Base-by-base conservation (phyloP, 35 echinoderm and acorn worm species). In the Heliocidaris tuberculata region DNA sequence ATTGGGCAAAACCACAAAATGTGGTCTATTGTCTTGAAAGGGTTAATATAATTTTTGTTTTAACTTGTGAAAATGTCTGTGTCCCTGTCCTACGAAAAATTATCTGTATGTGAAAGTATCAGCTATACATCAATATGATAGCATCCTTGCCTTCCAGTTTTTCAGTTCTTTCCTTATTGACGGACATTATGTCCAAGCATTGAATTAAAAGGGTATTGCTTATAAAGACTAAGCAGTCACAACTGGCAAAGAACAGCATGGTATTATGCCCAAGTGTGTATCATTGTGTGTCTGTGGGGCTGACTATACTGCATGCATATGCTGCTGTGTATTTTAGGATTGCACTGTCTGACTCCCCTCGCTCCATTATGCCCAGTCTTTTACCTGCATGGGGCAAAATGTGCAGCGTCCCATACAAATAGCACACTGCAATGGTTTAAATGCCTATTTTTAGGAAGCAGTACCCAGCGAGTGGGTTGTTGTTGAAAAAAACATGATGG, bases 361-460 rank as follows among this genome's bases (percentile, higher is more conserved):
- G 7, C 65, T 78, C 65, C 65, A 78, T 78, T 78, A 78, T 78
- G 19, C 65, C 27, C 65, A n/a, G 65, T 7, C 65, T 78, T 27
- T 19, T 78, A 19, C 65, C 65, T 78, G 65, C 65, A 78, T 78
- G 65, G 65, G 65, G 65, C 65, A 27, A 78, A 19, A 78, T 78
- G 65, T 78, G 65, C 65, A 78, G n/a, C 65, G 21, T 78, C 65
- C 65, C 65, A 78, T n/a, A 78, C 65, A 78, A 78, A 78, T 78
- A 78, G 27, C 65, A 78, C 21, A n/a, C 24, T 78, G 65, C 65
- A 78, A 78, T 78, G 65, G 65, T 78, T 78, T 78, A 27, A 71
- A 71, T 71, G 61, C 61, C 61, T 78, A 78, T 78, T 78, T 78
- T 78, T 27, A 24, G 65, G 65, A 29, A 78, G 65, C 21, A 78